Conservation (phyloP, 1,140 invertebrate genomes). For the Heliconius eleuchia region DNA sequence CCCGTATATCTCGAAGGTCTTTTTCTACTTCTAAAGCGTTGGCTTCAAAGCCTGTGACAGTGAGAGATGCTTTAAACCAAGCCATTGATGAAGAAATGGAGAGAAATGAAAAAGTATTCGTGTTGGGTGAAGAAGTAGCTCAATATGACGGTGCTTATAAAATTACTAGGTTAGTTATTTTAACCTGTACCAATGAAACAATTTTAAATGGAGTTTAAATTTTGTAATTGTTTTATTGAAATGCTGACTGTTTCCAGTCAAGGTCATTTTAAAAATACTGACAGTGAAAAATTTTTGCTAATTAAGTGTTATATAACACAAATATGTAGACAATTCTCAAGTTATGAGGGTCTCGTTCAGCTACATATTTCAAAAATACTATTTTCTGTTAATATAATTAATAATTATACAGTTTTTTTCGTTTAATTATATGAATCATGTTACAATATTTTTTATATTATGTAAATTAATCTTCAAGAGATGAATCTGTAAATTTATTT, state of each 20-base stretch:
- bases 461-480: not conserved
- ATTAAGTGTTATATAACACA: constrained; percentile 56
- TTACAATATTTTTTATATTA: not conserved
- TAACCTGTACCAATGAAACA: not conserved
- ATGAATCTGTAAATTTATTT: not conserved
- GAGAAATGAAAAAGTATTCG: constrained; percentile 95
- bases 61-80: constrained; percentile 97
- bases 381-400: too few species aligned
- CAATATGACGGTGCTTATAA: constrained; percentile 99
- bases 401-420: not conserved
- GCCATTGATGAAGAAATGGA: constrained; percentile 99
- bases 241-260: not conserved
- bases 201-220: not conserved
- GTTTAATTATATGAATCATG: not conserved
- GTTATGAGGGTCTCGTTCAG: not conserved
- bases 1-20: constrained; percentile 57
- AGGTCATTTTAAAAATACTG: not conserved
- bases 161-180: constrained; percentile 82
- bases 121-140: constrained; percentile 99
- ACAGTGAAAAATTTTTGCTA: not conserved
- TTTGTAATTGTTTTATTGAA: not conserved
- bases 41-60: constrained; percentile 90
- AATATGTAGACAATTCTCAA: constrained; percentile 53
- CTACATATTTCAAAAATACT: not conserved
- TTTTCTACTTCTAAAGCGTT: constrained; percentile 68